Evolutionary conservation across 2,888 invertebrate genomes (phyloP), one percentile per base, ranked within the genome.

Genomic region (Melitaea athalia): DNA sequence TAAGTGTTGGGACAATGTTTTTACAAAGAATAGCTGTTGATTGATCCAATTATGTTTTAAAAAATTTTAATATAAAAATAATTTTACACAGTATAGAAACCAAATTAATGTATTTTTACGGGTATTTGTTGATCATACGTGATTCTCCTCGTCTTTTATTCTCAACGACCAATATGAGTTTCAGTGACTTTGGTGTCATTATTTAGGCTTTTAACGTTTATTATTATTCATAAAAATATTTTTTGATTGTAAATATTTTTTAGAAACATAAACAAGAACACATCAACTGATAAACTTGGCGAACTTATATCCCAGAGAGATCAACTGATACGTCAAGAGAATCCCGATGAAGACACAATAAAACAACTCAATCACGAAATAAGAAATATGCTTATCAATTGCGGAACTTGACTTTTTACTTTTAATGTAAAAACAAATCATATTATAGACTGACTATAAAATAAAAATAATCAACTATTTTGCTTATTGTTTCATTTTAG

Each of bases 301-400:
- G 87, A 87, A 38, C 76, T 94, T 24, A 93, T 92, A 63, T 85
- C 88, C 5, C 89, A 94, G 75, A 88, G 94, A 3, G 93, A 94
- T 69, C 75, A 81, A 3, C 85, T 94, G 11, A 81, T 93, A 5
- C 89, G 87, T 53, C 85, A 91, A n/a, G 93, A 93, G 49, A 85
- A 78, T 3, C 91, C 89, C 0, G 91, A 94, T 55, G 94, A 94
- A 73, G 81, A 81, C 0, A 69, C 85, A 0, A 84, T 94, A 49
- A 84, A 87, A 52, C 92, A 89, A 72, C 84, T 94, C 55, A 93
- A 94, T 76, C 85, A 87, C 14, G 93, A 94, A 76, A 94, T 94
- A 72, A 82, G 92, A 70, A 88, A 82, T 62, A 81, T 94, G 77
- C 79, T 93, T 33, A 87, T 93, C 38, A 91, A 87, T 71, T 90